A percentile compares a stretch with the other conserved stretches of the same genome.
These are phyloP conservation scores for Deilephila porcellus DNA, from an alignment of 2,888 invertebrate species.

Conservation along the genomic window DNA sequence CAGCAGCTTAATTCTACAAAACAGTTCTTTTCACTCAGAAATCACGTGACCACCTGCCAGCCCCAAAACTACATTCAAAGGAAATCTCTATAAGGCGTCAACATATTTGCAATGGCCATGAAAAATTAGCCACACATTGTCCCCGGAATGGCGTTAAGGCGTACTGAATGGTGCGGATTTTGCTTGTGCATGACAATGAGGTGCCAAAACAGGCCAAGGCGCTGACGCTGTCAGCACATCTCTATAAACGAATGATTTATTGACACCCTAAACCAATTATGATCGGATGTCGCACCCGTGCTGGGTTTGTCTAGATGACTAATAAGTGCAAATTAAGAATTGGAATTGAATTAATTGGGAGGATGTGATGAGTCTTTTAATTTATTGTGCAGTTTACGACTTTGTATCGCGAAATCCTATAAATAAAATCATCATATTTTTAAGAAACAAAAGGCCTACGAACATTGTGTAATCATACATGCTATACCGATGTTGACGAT, in stretches of 20 bases:
- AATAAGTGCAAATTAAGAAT: background rate
- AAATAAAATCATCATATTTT: no score
- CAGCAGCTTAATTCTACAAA: background rate
- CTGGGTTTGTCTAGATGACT: constrained; percentile 20
- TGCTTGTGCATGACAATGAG: constrained; percentile 49
- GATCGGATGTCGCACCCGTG: constrained; percentile 13
- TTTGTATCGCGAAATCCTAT: background rate
- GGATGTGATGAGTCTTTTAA: background rate
- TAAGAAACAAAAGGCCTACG: no score
- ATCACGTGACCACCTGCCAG: constrained; percentile 1
- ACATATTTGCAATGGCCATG: constrained; percentile 25
- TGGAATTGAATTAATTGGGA: background rate
- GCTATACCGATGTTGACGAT: no score
- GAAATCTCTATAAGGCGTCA: constrained; percentile 24
- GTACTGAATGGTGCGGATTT: constrained; percentile 27
- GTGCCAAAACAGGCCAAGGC: constrained; percentile 40
- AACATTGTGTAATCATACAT: no score
- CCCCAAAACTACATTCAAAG: constrained; percentile 17
- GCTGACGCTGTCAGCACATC: constrained; percentile 5
- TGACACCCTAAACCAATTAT: constrained; percentile 17
- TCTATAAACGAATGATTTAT: constrained; percentile 26
- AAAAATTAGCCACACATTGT: constrained; percentile 27
- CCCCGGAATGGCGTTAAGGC: constrained; percentile 25
- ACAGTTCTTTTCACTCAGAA: background rate
- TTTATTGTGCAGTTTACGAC: background rate